Base-by-base conservation (phyloP, 2,113 vertebrate genomes). In the Cathartes aura region DNA sequence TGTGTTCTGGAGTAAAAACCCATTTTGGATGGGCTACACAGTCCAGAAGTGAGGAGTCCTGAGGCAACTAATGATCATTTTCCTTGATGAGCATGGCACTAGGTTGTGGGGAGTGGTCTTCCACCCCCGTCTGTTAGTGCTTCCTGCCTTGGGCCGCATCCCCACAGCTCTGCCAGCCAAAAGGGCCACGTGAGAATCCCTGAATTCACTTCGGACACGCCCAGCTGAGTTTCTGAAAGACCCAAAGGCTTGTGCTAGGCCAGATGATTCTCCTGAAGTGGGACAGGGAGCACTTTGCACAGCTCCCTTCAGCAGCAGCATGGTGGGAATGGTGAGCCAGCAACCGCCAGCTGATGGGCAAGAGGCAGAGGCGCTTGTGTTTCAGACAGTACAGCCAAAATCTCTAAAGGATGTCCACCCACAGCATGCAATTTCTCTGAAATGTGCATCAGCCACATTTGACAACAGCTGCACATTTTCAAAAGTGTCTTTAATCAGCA, bases 261-360 rank as follows among this genome's bases (percentile, higher is more conserved):
- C n/a, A 59, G 22, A 19, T 48, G 12, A 34, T 36, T 48, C 24
- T 86, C 30, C 62, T 53, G 10, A 50, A 60, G 34, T 1, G 11
- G 12, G 11, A 30, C 8, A n/a, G 29, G 6, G 36, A 82, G 6
- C 2, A 5, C 5, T 82, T 34, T 62, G 5, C 15, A 40, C 3
- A 1, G 12, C 8, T 86, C 17, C 8, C 26, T 92, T 10, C 18
- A 11, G 5, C 0, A 1, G 38, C 38, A 63, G 3, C 0, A 0
- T 5, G 6, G 22, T 47, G n/a, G 24, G 29, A 71, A 68, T 6
- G 11, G 32, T 11, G n/a, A 81, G n/a, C 30, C 56, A 86, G 23
- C 34, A 68, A 12, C 40, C 3, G 2, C 12, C 38, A 73, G 38
- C 19, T 47, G 38, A 43, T 2, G 6, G 36, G 5, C 40, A 8